These are phyloP conservation scores for Echinarachnius parma DNA, from an alignment of 53 echinoderm and acorn worm genomes.

Conservation along the genomic window DNA sequence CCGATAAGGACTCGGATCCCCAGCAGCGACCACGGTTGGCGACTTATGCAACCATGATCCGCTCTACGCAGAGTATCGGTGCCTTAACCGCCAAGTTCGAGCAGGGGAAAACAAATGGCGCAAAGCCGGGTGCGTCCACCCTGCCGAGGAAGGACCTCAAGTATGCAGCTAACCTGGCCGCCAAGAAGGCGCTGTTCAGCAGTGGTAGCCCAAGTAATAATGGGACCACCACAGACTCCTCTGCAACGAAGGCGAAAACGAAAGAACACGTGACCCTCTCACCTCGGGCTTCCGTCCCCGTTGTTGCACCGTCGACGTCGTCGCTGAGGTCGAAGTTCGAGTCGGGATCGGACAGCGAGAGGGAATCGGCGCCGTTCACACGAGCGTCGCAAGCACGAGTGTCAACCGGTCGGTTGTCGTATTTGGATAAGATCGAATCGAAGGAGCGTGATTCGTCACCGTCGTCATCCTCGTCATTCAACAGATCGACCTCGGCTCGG, in stretches of 20 bases:
- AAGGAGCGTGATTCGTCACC: conserved; percentile 14
- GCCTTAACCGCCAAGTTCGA: conserved; percentile 86
- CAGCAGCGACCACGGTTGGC: conserved; percentile 37
- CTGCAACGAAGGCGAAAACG: conserved; percentile 16
- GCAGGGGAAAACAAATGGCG: conserved; percentile 32
- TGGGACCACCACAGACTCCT: conserved; percentile 14
- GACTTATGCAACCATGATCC: conserved; percentile 63
- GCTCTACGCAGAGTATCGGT: conserved; percentile 70
- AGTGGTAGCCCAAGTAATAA: conserved; percentile 22
- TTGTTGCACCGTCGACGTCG: conserved; percentile 47
- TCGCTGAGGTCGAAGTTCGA: conserved; percentile 50
- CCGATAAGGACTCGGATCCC: conserved; percentile 26
- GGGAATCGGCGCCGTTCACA: not conserved
- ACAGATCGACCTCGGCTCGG: conserved; percentile 15
- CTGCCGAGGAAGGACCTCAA: conserved; percentile 46
- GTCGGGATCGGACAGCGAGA: conserved; percentile 28
- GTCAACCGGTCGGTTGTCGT: conserved; percentile 23
- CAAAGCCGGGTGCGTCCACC: conserved; percentile 23
- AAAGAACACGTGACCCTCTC: conserved; percentile 31
- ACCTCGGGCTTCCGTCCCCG: not conserved
- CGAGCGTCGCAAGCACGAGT: conserved; percentile 21
- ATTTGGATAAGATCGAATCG: conserved; percentile 25
- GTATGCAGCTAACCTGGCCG: conserved; percentile 50
- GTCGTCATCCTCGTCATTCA: conserved; percentile 22
- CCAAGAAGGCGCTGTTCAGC: conserved; percentile 47